Evolutionary conservation across 2,797 vertebrate species (phyloP).

Genomic region (Leuciscus waleckii): DNA sequence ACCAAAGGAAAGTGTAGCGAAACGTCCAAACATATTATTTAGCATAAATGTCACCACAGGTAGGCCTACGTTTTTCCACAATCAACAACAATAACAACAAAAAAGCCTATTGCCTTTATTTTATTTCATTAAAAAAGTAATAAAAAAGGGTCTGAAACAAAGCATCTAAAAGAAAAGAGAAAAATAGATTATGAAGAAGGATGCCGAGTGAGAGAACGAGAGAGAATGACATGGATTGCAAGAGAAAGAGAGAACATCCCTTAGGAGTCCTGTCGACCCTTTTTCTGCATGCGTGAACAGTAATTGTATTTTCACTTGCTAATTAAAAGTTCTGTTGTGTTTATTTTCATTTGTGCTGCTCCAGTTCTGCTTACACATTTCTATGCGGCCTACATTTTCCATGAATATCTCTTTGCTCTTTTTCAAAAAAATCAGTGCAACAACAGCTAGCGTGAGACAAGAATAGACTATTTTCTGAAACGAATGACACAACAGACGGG

Average conservation of each 20-base stretch:
- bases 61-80: not conserved
- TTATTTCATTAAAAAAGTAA: no score
- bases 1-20: not conserved
- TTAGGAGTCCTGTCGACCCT: not conserved
- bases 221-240: constrained; percentile 23
- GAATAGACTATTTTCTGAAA: not conserved
- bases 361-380: constrained; percentile 31
- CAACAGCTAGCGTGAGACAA: not conserved
- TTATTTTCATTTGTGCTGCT: constrained; percentile 51
- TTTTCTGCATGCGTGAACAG: constrained; percentile 48
- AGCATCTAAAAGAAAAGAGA: not conserved
- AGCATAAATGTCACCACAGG: not conserved
- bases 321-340: constrained; percentile 47
- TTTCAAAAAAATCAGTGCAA: not conserved
- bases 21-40: not conserved
- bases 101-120: not conserved
- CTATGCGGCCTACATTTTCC: constrained; percentile 34
- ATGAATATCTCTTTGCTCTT: constrained; percentile 23
- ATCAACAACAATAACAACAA: not conserved
- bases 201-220: not conserved
- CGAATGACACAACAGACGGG: not conserved
- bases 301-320: constrained; percentile 50
- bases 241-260: constrained; percentile 30
- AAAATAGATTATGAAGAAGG: not conserved
- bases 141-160: not conserved